Base-by-base conservation (phyloP, 2,888 invertebrate genomes). In the Agrochola circellaris region DNA sequence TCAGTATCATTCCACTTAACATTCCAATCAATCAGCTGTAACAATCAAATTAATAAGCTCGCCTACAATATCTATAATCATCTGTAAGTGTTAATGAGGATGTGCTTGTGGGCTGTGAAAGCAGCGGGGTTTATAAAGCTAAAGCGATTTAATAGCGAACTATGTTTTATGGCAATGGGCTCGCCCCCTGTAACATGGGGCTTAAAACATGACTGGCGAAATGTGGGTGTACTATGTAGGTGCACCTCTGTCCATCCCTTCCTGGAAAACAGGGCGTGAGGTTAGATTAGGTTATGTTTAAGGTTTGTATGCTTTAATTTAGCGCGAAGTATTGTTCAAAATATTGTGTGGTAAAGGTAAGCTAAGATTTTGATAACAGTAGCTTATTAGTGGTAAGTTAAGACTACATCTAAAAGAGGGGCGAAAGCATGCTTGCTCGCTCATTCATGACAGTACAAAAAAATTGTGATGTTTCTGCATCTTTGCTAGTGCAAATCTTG, bases 21-120 rank as follows among this genome's bases (percentile, higher is more conserved):
- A 91, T 91, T 89, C 90, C 91, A 84, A 92, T 92, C 92, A 89
- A 92, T 92, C 92, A 92, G 85, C 77, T 75, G 81, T 73, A 85
- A 91, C 89, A 91, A 89, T 90, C 89, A 89, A 90, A 91, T 91
- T 92, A 92, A 92, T 91, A 90, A 90, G 89, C 88, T 81, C 84
- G 68, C 77, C 83, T 82, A 85, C 80, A 87, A 84, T 84, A 79
- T 83, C 77, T 85, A 65, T 83, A 85, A 89, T 88, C 89, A 87
- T 84, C 86, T 67, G 74, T 67, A 61, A 86, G 87, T 90, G 89
- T 86, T 91, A 92, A 92, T 92, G 90, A 92, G 89, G 84, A 83
- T 84, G 83, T 68, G 56, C 17, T 48, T 38, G 73, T 76, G 61
- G 81, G 89, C 85, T 69, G 2, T 65, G n/a, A 67, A 77, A 77